These are phyloP conservation scores for Dexiosoma caninum DNA, from an alignment of 2,888 invertebrate genomes.

Conservation along the genomic window DNA sequence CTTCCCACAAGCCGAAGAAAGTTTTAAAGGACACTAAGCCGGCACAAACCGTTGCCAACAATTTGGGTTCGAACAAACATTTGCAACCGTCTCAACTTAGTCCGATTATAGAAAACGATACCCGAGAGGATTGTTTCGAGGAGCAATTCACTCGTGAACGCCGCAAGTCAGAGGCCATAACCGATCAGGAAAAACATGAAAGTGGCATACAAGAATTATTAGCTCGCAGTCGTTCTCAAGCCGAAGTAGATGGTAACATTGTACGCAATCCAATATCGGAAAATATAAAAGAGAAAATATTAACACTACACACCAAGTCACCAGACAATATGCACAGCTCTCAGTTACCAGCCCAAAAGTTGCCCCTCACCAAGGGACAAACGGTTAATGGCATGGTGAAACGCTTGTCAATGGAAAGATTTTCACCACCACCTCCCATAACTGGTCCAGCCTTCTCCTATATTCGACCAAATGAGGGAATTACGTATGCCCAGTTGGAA, in stretches of 20 bases:
- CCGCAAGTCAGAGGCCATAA: slow-evolving; percentile 75
- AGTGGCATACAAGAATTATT: slow-evolving; percentile 71
- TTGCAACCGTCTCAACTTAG: slow-evolving; percentile 85
- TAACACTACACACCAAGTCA: slow-evolving; percentile 76
- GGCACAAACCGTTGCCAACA: slow-evolving; percentile 61
- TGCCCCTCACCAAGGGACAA: slow-evolving; percentile 84
- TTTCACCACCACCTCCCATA: slow-evolving; percentile 84
- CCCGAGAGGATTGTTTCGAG: slow-evolving; percentile 82
- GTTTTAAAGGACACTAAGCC: slow-evolving; percentile 63
- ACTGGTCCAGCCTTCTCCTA: slow-evolving; percentile 90
- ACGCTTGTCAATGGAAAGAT: slow-evolving; percentile 85
- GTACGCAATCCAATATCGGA: slow-evolving; percentile 77
- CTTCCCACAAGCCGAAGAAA: slow-evolving; percentile 66
- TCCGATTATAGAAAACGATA: slow-evolving; percentile 88
- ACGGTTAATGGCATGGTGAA: slow-evolving; percentile 88
- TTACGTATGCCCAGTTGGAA: slow-evolving; percentile 87
- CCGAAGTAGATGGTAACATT: slow-evolving; percentile 78
- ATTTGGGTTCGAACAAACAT: slow-evolving; percentile 78
- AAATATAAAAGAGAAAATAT: slow-evolving; percentile 73
- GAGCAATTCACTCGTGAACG: slow-evolving; percentile 70
- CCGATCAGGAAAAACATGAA: slow-evolving; percentile 74
- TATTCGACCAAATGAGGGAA: slow-evolving; percentile 81
- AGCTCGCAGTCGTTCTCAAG: slow-evolving; percentile 70
- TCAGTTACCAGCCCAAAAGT: slow-evolving; percentile 84
- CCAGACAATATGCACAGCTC: slow-evolving; percentile 84